phyloP scores from a whole-genome alignment of 2,797 vertebrate genomes.

The Alectoris magna region DNA sequence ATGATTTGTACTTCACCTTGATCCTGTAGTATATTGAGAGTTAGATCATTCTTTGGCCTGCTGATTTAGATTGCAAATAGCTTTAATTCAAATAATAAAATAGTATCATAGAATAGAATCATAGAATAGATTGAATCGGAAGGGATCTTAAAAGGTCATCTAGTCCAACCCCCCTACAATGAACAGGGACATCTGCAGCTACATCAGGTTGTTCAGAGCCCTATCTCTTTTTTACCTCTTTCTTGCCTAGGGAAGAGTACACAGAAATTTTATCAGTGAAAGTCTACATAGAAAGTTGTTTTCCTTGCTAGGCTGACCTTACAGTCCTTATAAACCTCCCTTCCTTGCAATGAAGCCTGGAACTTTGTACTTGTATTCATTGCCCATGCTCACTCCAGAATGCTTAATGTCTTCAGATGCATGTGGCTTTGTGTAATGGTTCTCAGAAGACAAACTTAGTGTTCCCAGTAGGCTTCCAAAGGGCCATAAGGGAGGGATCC shows the following conservation, averaged over 20 bases:
- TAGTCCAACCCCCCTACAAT: no score
- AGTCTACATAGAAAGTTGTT: not conserved
- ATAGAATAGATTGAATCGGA: no score
- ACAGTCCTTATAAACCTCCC: not conserved
- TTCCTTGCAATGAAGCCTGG: not conserved
- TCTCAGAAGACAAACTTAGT: rapidly evolving
- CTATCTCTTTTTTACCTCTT: not conserved
- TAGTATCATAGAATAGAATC: no score
- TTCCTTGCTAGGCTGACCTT: not conserved
- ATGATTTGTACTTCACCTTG: constrained; percentile 87
- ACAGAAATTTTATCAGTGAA: not conserved
- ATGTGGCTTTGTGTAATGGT: rapidly evolving
- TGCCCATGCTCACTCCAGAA: not conserved
- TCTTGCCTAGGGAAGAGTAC: not conserved
- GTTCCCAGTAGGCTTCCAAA: not conserved
- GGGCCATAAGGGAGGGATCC: not conserved
- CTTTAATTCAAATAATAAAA: constrained; percentile 72
- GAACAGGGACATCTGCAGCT: no score
- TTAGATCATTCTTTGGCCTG: constrained; percentile 83
- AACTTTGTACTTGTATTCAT: rapidly evolving
- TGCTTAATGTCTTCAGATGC: not conserved
- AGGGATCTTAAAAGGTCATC: no score
- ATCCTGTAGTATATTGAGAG: constrained; percentile 85
- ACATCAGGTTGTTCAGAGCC: no score
- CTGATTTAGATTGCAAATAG: constrained; percentile 85